Conservation (phyloP, 2,888 invertebrate species). For the Hydroisotoma schaefferi region DNA sequence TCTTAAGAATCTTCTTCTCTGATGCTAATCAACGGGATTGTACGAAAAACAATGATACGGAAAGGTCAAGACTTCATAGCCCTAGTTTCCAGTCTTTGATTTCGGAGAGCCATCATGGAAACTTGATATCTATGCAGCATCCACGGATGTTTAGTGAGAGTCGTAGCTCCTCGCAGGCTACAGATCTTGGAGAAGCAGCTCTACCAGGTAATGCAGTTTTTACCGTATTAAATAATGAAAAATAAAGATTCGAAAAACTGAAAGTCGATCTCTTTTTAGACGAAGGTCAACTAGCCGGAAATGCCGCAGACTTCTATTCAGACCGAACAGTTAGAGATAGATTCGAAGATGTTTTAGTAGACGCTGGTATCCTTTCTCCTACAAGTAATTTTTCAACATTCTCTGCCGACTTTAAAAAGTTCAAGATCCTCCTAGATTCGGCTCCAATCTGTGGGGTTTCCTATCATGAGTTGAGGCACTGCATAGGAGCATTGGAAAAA, state of each 20-base stretch:
- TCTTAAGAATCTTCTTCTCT: slow-evolving; percentile 42
- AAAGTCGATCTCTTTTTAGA: neutral
- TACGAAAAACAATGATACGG: slow-evolving; percentile 14
- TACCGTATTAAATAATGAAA: no score
- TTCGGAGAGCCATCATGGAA: no score
- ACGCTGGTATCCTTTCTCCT: slow-evolving; percentile 40
- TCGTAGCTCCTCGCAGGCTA: no score
- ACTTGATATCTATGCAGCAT: no score
- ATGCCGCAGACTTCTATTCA: no score
- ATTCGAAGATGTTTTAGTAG: slow-evolving; percentile 39
- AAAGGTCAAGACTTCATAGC: slow-evolving; percentile 21
- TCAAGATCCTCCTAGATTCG: slow-evolving; percentile 42
- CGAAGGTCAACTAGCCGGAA: neutral
- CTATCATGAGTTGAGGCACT: slow-evolving; percentile 42
- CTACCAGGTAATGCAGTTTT: no score
- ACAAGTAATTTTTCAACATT: slow-evolving; percentile 39
- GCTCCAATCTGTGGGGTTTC: slow-evolving; percentile 45
- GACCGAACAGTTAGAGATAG: slow-evolving; percentile 32
- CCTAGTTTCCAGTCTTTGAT: slow-evolving; percentile 41
- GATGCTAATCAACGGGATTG: slow-evolving; percentile 31
- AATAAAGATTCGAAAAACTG: no score
- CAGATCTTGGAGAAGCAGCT: no score
- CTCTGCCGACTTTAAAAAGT: slow-evolving; percentile 45
- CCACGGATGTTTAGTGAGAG: no score
- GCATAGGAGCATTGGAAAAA: slow-evolving; percentile 39